These are phyloP conservation scores for Lasioglossum pauxillum DNA, from an alignment of 2,888 invertebrate genomes.

Conservation along the genomic window DNA sequence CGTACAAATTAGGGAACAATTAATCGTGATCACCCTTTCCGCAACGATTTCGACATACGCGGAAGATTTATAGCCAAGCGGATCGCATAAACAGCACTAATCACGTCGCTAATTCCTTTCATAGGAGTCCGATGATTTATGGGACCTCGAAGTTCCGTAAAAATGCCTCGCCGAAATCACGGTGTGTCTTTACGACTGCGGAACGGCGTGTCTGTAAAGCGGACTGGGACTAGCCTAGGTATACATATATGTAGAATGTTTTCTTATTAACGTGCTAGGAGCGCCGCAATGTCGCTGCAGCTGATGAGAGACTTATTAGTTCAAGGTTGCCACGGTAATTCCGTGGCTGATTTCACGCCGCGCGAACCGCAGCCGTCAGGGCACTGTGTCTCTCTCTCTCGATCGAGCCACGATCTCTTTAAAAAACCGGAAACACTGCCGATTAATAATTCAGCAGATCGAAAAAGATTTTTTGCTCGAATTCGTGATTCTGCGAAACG, in stretches of 20 bases:
- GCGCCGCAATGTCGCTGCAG: slow-evolving; percentile 52
- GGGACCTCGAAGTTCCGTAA: slow-evolving; percentile 24
- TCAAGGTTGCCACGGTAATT: slow-evolving; percentile 63
- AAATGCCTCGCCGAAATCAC: slow-evolving; percentile 37
- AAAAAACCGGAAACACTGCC: slow-evolving; percentile 31
- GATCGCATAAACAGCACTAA: slow-evolving; percentile 40
- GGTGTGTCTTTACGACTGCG: slow-evolving; percentile 38
- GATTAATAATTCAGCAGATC: slow-evolving; percentile 31
- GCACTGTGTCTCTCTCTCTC: slow-evolving; percentile 26
- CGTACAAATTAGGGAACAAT: neutral
- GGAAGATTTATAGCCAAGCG: slow-evolving; percentile 33
- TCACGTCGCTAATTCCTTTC: slow-evolving; percentile 36
- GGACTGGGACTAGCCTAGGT: neutral
- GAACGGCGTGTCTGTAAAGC: slow-evolving; percentile 26
- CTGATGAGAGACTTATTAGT: slow-evolving; percentile 59
- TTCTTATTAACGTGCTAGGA: slow-evolving; percentile 40
- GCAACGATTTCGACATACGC: neutral
- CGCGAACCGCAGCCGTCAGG: slow-evolving; percentile 43
- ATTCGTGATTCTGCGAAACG: neutral
- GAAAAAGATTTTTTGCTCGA: slow-evolving; percentile 2
- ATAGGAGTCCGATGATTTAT: slow-evolving; percentile 35
- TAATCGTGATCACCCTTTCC: neutral
- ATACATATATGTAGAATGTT: slow-evolving; percentile 36
- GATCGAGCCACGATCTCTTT: slow-evolving; percentile 17
- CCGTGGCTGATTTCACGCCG: slow-evolving; percentile 52